Evolutionary conservation across 53 echinoderm and acorn worm species (phyloP).

Genomic region (Glandiceps talaboti): DNA sequence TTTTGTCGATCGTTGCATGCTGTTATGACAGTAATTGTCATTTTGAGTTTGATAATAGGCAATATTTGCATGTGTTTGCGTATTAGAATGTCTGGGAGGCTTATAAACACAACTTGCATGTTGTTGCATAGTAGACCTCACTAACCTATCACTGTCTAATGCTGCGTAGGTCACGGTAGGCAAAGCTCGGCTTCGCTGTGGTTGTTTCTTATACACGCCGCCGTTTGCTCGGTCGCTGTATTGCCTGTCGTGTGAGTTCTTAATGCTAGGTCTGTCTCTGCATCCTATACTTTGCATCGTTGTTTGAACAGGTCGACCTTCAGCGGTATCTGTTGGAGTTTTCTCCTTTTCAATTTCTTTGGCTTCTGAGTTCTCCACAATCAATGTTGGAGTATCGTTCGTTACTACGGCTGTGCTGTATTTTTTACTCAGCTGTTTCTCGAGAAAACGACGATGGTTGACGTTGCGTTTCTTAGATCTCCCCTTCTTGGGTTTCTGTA

Average conservation of each 20-base stretch:
- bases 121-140: neutral
- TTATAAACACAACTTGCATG: neutral
- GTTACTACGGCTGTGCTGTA: neutral
- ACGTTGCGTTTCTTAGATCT: neutral
- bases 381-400: neutral
- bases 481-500: neutral
- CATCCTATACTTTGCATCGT: neutral
- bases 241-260: neutral
- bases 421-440: neutral
- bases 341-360: neutral
- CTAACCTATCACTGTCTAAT: neutral
- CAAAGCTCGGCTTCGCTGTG: neutral
- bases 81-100: neutral
- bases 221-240: neutral
- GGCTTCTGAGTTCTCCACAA: neutral
- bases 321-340: neutral
- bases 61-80: neutral
- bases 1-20: neutral
- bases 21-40: neutral
- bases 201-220: neutral
- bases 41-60: neutral
- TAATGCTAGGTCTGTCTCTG: no score
- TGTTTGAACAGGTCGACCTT: neutral
- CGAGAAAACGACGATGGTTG: neutral
- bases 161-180: neutral